Conservation (phyloP, 2,113 vertebrate genomes). For the Cettia cetti region DNA sequence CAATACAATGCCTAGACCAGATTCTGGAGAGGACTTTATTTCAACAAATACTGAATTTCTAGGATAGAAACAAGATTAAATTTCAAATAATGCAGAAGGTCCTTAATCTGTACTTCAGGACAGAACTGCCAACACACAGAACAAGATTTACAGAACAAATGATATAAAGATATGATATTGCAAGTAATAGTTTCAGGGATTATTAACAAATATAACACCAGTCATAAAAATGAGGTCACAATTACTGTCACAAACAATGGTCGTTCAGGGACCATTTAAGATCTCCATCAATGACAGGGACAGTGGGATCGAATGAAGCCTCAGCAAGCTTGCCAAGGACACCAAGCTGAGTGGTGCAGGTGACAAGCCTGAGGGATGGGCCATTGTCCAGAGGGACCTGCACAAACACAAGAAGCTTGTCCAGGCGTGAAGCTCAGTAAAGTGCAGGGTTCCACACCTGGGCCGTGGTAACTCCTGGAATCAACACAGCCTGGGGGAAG, state of each 20-base stretch:
- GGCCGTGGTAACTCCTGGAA: fast-evolving
- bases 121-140: background rate
- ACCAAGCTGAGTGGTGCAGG: background rate
- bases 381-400: background rate
- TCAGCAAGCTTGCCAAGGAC: background rate
- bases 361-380: background rate
- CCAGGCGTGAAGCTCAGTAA: background rate
- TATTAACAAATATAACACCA: background rate
- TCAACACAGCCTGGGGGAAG: too few relatives aligned
- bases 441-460: background rate
- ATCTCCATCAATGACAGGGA: background rate
- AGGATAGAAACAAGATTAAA: background rate
- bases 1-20: background rate
- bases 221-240: background rate
- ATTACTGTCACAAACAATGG: background rate
- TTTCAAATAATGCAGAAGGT: background rate
- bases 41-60: background rate
- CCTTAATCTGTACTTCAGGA: background rate
- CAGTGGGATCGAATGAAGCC: background rate
- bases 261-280: background rate
- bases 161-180: background rate
- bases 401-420: background rate
- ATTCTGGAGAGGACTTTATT: background rate
- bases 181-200: background rate
- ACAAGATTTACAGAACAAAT: background rate